These are phyloP conservation scores for Parauchenoglanis ngamensis DNA, from an alignment of 2,797 vertebrate species.

Conservation along the genomic window DNA sequence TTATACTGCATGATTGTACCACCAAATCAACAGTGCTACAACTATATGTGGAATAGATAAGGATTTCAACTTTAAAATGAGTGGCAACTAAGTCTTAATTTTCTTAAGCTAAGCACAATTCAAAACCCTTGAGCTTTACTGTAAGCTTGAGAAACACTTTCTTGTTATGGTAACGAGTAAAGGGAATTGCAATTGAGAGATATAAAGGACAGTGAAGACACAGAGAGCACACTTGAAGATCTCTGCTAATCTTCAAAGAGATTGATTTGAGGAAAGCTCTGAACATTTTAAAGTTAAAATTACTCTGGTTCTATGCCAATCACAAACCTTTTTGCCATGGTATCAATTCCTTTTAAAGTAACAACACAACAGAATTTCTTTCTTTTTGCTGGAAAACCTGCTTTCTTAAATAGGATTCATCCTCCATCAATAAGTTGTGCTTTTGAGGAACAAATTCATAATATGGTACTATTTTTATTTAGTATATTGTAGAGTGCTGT, in stretches of 20 bases:
- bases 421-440: not conserved
- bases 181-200: not conserved
- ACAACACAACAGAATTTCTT: not conserved
- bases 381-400: not conserved
- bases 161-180: not conserved
- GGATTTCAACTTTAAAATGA: not conserved
- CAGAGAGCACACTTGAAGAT: not conserved
- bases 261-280: not conserved
- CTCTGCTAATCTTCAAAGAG: not conserved
- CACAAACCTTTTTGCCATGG: not conserved
- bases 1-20: not conserved
- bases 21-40: not conserved
- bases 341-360: not conserved
- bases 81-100: not conserved
- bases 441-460: not conserved
- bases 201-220: slow-evolving; percentile 17
- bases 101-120: not conserved
- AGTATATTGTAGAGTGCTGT: not conserved
- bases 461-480: not conserved
- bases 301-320: not conserved
- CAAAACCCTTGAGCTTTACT: not conserved
- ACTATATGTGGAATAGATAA: not conserved
- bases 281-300: not conserved
- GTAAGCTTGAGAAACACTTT: not conserved
- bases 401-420: not conserved